Evolutionary conservation across 2,888 invertebrate species (phyloP), one percentile per base, ranked within the genome.

Genomic region (Trissolcus brochymenae): DNA sequence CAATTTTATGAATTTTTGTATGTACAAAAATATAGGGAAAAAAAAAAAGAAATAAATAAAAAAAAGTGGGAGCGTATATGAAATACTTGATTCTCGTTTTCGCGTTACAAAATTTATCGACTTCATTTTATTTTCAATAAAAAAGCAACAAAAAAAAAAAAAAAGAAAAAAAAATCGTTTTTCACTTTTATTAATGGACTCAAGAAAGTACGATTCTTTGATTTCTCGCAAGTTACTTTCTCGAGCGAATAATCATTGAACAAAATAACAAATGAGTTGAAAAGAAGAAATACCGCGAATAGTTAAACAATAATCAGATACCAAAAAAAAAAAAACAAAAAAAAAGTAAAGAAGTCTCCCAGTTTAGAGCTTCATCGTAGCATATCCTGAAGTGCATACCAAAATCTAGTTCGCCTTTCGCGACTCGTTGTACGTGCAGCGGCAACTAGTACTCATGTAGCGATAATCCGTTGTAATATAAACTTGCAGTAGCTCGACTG

Each of bases 361-460:
- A 72, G 66, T 80, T 76, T 82, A 82, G 81, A 82, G 80, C 81
- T 81, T 81, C 80, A 82, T 79, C 82, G 80, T 81, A 82, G 82
- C 81, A 82, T 82, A 82, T 82, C 82, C 79, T 78, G 79, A 82
- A 82, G 80, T 81, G 81, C 82, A 82, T 82, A 82, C 81, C 82
- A 82, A 79, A 71, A 78, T 75, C 79, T 81, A 82, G 81, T 80
- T 81, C 78, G 75, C 78, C 78, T 78, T 78, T 78, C 77, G 68
- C 72, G 67, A 71, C 51, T 56, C 40, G 56, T 56, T 61, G 67
- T 40, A 78, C 62, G 55, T 79, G 70, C 72, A 70, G 53, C 73
- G 76, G 74, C 66, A 79, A 76, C 70, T 78, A 78, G 79, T 78
- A 80, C 54, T 78, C 73, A 81, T 73, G 68, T 81, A 81, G 80